These are phyloP conservation scores for Gallinago media DNA, from an alignment of 2,113 vertebrate species.

Conservation along the genomic window DNA sequence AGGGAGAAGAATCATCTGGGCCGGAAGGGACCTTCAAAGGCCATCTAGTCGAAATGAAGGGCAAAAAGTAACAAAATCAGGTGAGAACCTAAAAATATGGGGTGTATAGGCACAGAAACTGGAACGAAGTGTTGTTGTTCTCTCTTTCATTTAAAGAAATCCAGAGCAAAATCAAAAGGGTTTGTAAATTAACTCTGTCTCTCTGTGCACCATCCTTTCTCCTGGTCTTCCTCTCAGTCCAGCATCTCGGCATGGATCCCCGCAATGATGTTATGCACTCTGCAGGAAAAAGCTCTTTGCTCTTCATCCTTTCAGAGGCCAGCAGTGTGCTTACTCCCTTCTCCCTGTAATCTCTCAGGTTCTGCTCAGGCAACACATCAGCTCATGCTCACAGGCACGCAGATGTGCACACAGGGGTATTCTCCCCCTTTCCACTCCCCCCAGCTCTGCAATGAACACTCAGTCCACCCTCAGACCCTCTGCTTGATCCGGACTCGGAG, in stretches of 20 bases:
- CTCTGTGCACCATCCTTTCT: background rate
- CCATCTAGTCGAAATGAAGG: no score
- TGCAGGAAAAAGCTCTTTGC: background rate
- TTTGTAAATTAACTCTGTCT: background rate
- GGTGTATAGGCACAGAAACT: background rate
- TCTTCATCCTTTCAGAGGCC: background rate
- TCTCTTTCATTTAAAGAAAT: background rate
- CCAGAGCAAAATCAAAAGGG: background rate
- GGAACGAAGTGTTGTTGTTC: background rate
- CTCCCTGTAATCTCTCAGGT: background rate
- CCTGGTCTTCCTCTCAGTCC: background rate
- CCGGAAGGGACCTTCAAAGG: no score
- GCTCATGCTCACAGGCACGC: accelerated
- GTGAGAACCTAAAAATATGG: background rate
- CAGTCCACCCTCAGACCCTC: background rate
- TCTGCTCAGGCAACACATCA: background rate
- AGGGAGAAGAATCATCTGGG: no score
- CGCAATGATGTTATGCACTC: background rate
- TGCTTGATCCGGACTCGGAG: background rate
- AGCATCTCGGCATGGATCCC: background rate
- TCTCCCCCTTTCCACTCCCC: background rate
- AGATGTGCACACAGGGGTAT: accelerated
- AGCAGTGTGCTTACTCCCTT: accelerated
- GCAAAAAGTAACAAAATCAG: background rate
- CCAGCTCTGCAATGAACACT: background rate